Base-by-base conservation (phyloP, 53 echinoderm and acorn worm genomes). In the Hippasteria phrygiana region DNA sequence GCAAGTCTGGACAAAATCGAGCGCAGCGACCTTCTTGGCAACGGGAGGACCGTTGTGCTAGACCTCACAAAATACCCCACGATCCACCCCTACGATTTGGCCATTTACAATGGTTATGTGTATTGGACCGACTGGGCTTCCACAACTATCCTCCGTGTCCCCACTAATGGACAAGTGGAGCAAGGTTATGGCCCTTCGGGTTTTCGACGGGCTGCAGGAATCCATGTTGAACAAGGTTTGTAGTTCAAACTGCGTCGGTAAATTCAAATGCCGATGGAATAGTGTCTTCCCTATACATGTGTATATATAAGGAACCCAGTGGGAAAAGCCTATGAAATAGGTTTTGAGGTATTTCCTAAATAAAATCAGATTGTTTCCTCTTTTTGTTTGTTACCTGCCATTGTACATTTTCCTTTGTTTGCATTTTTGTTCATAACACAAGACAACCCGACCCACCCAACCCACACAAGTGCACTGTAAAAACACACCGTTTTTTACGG, bases 101-200 rank as follows among this genome's bases (percentile, higher is more conserved):
- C 88, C n/a, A 34, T 92, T 14, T 77, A 88, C 46, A 63, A 80
- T 5, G 65, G 88, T 36, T 73, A 43, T 55, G 48, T 92, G 51
- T 92, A 88, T 39, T 92, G 88, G 92, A 88, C 92, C 14, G 88
- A 92, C 20, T 92, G 88, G 92, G 59, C 0, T 35, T 2, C 24
- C 0, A 20, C 34, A 5, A 11, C 47, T 6, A n/a, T 76, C 28
- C 0, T 11, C 3, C 48, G 50, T 34, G 50, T 76, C 17, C 31
- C 26, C 34, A 2, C 50, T 3, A 76, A 76, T 35, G 76, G 76
- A 10, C 17, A 32, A 50, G 34, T 17, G 1, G 48, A 50, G 34
- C 0, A n/a, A n/a, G n/a, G 1, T 16, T 48, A 26, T 9, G 50
- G 76, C 7, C 54, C 76, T 1, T 17, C 10, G 18, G 1, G 29